A percentile compares a stretch with the other conserved stretches of the same genome.
Evolutionary conservation across 2,113 vertebrate genomes (phyloP).

Genomic region (Edolisoma coerulescens): DNA sequence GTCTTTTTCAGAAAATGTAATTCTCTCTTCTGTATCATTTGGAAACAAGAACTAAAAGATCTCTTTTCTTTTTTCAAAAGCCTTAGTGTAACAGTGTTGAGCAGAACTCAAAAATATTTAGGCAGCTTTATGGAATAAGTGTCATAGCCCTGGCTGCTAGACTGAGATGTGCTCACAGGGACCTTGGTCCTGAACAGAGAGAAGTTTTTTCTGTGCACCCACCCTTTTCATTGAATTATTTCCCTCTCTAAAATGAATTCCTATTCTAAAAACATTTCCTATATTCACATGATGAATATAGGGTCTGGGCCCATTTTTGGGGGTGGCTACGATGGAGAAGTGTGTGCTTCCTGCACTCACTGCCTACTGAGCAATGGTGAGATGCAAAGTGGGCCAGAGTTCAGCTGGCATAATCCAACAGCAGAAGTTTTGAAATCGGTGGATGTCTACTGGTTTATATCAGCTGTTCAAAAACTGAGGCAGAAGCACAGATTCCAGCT

Average conservation of each 20-base stretch:
- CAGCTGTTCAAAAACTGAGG: neutral
- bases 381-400: neutral
- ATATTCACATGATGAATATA: neutral
- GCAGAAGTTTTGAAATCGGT: constrained; percentile 13
- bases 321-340: fast-evolving
- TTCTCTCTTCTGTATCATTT: neutral
- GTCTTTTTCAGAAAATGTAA: neutral
- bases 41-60: neutral
- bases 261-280: neutral
- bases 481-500: neutral
- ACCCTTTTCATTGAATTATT: neutral
- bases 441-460: constrained; percentile 7
- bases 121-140: neutral
- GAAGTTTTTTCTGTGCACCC: neutral
- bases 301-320: neutral
- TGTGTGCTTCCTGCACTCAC: neutral
- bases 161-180: neutral
- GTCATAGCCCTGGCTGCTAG: neutral
- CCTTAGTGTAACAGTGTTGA: neutral
- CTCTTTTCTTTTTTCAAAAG: neutral
- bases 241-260: neutral
- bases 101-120: neutral
- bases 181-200: neutral
- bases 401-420: neutral
- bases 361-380: neutral